phyloP scores from a whole-genome alignment of 2,113 vertebrate species.

The Paraplagusia blochii region DNA sequence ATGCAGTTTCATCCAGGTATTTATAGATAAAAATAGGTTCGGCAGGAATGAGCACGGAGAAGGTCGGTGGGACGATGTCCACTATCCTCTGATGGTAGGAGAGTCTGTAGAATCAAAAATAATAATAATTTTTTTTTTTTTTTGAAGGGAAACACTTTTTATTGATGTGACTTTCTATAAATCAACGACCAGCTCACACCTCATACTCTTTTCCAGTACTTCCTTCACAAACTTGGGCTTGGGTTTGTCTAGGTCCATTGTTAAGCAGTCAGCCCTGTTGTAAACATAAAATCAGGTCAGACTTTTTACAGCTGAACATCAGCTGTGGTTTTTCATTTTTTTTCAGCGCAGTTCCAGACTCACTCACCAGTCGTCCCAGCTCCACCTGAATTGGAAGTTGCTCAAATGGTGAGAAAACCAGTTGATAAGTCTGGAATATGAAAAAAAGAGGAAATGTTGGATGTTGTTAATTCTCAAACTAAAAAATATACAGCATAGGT shows the following conservation, averaged over 20 bases:
- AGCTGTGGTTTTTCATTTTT: too few relatives aligned
- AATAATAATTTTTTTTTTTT: neutral
- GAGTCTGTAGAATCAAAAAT: constrained; percentile 74
- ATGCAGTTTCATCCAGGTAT: constrained; percentile 85
- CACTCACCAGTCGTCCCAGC: constrained; percentile 98
- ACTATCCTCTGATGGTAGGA: constrained; percentile 96
- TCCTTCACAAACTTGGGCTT: constrained; percentile 98
- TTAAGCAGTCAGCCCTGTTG: constrained; percentile 90
- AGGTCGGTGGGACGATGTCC: constrained; percentile 91
- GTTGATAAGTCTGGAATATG: constrained; percentile 76
- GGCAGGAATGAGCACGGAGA: constrained; percentile 88
- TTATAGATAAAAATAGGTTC: constrained; percentile 88
- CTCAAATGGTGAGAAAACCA: constrained; percentile 98
- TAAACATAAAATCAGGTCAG: neutral
- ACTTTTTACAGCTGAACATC: too few relatives aligned
- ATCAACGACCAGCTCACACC: constrained; percentile 64
- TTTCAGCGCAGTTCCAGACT: neutral
- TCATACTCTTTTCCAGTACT: constrained; percentile 95
- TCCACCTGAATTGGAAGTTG: constrained; percentile 98
- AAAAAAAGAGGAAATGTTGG: rapidly evolving
- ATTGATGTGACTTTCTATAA: neutral
- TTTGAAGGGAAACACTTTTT: neutral
- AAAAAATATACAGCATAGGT: too few relatives aligned
- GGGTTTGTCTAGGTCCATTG: constrained; percentile 87
- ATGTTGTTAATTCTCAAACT: neutral